Evolutionary conservation across 2,113 vertebrate species (phyloP).

Genomic region (Pycnonotus jocosus): DNA sequence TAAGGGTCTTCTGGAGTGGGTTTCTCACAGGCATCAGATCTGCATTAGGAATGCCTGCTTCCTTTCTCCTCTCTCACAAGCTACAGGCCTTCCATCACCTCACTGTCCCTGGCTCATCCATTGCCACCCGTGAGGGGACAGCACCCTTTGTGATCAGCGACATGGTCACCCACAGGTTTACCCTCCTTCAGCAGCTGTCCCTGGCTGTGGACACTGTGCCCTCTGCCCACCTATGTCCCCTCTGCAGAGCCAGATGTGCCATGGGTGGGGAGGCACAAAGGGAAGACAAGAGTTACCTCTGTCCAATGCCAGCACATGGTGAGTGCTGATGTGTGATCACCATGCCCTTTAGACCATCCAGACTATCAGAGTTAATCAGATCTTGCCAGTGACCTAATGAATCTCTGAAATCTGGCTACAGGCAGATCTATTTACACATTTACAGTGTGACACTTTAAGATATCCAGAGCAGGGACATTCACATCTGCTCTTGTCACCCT

Average conservation of each 20-base stretch:
- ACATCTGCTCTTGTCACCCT: not conserved
- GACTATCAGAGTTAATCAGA: not conserved
- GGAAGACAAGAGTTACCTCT: not conserved
- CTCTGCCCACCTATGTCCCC: not conserved
- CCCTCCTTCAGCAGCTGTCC: not conserved
- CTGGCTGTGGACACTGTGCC: not conserved
- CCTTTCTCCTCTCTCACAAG: not conserved
- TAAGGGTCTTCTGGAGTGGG: not conserved
- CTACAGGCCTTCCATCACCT: not conserved
- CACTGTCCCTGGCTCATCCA: not conserved
- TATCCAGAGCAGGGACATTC: not conserved
- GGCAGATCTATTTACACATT: not conserved
- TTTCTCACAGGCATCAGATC: not conserved
- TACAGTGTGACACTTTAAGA: not conserved
- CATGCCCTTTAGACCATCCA: not conserved
- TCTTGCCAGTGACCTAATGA: not conserved
- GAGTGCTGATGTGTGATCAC: not conserved
- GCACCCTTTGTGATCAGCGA: not conserved
- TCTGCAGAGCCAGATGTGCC: rapidly evolving
- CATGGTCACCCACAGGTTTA: not conserved
- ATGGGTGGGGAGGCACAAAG: rapidly evolving
- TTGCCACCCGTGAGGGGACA: not conserved
- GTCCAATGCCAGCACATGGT: rapidly evolving
- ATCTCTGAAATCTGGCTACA: not conserved
- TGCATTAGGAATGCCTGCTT: not conserved